Evolutionary conservation across 2,888 invertebrate genomes (phyloP).

Genomic region (Monochamus alternatus): DNA sequence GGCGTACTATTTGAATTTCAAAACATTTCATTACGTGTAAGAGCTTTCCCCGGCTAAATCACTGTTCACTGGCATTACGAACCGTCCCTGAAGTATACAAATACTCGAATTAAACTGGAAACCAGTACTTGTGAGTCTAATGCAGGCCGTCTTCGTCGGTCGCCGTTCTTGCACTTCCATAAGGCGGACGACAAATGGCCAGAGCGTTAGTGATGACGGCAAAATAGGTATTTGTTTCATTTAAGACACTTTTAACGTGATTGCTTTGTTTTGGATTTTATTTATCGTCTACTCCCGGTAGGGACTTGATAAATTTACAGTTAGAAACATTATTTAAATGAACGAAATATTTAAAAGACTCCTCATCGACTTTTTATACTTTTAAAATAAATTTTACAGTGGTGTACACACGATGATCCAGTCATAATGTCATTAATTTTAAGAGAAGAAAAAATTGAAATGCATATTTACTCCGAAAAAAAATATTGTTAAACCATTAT

Average conservation of each 20-base stretch:
- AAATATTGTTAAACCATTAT: no score
- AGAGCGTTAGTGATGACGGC: constrained; percentile 20
- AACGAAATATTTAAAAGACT: no score
- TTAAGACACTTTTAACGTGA: constrained; percentile 32
- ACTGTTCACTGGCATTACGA: constrained; percentile 43
- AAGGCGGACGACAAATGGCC: constrained; percentile 34
- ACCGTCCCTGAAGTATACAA: constrained; percentile 60
- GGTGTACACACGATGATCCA: no score
- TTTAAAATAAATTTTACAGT: no score
- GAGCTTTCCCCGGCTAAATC: constrained; percentile 63
- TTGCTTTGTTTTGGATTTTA: constrained; percentile 27
- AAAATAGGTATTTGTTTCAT: constrained; percentile 36
- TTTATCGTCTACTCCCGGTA: constrained; percentile 6
- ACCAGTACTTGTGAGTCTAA: constrained; percentile 45
- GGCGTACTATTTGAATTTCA: constrained; percentile 67
- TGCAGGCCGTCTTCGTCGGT: constrained; percentile 21
- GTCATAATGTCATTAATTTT: no score
- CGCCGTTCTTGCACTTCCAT: constrained; percentile 24
- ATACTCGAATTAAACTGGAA: constrained; percentile 64
- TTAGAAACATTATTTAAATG: not conserved
- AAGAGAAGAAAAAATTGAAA: no score
- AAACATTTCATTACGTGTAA: constrained; percentile 69
- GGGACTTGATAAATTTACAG: not conserved
- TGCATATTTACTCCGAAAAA: no score
- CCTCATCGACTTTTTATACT: no score